Conservation (phyloP, 2,888 invertebrate genomes). For the Diloba caeruleocephala region DNA sequence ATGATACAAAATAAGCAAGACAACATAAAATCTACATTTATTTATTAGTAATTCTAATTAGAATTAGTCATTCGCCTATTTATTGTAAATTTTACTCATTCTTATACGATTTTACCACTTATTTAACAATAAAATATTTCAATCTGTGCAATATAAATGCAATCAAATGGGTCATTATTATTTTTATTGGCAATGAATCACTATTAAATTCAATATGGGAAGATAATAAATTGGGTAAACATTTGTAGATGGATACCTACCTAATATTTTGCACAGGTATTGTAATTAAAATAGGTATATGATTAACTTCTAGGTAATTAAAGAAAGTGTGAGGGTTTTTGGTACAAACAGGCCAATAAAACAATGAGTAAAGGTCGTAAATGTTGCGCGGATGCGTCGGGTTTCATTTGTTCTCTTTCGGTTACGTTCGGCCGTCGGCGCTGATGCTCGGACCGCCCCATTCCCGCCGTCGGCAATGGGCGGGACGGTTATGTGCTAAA, state of each 20-base stretch:
- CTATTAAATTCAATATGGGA: slow-evolving; percentile 51
- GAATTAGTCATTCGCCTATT: slow-evolving; percentile 51
- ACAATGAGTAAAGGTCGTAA: slow-evolving; percentile 55
- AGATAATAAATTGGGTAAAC: slow-evolving; percentile 47
- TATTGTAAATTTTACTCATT: slow-evolving; percentile 52
- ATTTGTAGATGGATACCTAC: slow-evolving; percentile 16
- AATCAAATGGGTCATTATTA: slow-evolving; percentile 69
- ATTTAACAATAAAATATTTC: slow-evolving; percentile 62
- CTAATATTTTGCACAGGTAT: too few species aligned
- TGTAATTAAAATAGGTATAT: too few species aligned
- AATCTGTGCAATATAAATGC: slow-evolving; percentile 61
- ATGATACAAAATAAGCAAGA: background rate
- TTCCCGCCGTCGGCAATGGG: slow-evolving; percentile 49
- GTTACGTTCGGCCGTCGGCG: slow-evolving; percentile 35
- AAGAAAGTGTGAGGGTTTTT: slow-evolving; percentile 49
- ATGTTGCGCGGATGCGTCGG: slow-evolving; percentile 39
- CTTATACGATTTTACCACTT: slow-evolving; percentile 50
- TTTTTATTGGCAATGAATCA: slow-evolving; percentile 66
- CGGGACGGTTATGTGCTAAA: slow-evolving; percentile 26
- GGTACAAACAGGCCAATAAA: slow-evolving; percentile 62
- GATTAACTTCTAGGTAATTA: too few species aligned
- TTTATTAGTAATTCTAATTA: slow-evolving; percentile 54
- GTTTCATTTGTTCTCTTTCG: slow-evolving; percentile 30
- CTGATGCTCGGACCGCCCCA: slow-evolving; percentile 44
- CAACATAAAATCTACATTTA: background rate